phyloP scores from a whole-genome alignment of 2,113 vertebrate genomes.

The Gymnocephalus cernua region DNA sequence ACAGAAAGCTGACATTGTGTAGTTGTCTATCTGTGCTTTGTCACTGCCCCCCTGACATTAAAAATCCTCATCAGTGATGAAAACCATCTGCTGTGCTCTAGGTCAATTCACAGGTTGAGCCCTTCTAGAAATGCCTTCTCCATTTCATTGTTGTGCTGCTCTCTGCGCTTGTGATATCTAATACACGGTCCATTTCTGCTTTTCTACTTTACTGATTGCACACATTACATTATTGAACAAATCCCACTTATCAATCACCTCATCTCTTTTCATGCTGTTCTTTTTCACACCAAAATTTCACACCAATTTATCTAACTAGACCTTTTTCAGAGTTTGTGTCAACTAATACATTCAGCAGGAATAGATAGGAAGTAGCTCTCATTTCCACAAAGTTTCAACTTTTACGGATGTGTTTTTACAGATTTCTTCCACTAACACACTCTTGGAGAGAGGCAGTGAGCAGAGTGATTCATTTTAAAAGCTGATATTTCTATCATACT shows the following conservation, averaged over 20 bases:
- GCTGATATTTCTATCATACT: slow-evolving; percentile 8
- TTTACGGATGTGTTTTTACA: not conserved
- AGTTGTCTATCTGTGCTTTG: not conserved
- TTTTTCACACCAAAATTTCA: too few species aligned
- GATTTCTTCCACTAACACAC: too few species aligned
- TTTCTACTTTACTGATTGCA: not conserved
- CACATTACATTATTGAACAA: not conserved
- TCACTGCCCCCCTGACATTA: not conserved
- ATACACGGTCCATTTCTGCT: not conserved
- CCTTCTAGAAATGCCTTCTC: slow-evolving; percentile 5
- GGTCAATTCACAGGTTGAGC: slow-evolving; percentile 17
- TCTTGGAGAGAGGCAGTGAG: not conserved
- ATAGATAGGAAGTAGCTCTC: not conserved
- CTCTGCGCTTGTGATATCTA: not conserved
- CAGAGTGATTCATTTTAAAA: not conserved
- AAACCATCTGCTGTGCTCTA: slow-evolving; percentile 43
- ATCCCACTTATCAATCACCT: not conserved
- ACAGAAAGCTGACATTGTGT: slow-evolving; percentile 28
- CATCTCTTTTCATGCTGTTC: not conserved
- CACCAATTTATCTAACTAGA: not conserved
- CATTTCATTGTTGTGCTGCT: not conserved
- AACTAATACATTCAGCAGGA: slow-evolving; percentile 1
- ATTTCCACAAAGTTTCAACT: slow-evolving; percentile 28
- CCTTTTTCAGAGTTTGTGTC: not conserved
- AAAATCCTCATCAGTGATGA: slow-evolving; percentile 42